These are phyloP conservation scores for Callocephalon fimbriatum DNA, from an alignment of 2,113 vertebrate genomes.

Conservation along the genomic window DNA sequence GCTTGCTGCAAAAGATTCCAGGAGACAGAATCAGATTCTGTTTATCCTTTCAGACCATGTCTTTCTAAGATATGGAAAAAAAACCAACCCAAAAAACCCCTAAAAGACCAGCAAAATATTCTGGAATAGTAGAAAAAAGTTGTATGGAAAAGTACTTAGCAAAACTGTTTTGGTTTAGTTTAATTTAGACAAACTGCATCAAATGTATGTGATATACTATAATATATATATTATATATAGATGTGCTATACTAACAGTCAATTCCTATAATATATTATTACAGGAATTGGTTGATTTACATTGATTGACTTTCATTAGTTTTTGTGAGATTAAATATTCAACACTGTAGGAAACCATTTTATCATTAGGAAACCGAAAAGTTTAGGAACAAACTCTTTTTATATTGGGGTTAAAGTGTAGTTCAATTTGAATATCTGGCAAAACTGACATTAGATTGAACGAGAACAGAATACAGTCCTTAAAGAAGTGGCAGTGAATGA, in stretches of 20 bases:
- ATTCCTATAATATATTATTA: neutral
- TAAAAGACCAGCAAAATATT: neutral
- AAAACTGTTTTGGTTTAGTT: neutral
- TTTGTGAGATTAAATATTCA: neutral
- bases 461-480: neutral
- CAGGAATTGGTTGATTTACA: neutral
- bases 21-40: neutral
- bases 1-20: neutral
- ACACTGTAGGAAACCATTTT: neutral
- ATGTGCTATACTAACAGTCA: neutral
- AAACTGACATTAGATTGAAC: neutral
- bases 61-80: neutral
- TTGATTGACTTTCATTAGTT: neutral
- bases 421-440: neutral
- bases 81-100: neutral
- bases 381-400: neutral
- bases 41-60: neutral
- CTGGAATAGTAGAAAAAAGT: neutral
- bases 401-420: neutral
- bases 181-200: neutral
- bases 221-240: neutral
- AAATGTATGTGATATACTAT: neutral
- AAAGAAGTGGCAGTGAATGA: slow-evolving; percentile 1
- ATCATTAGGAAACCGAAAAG: neutral
- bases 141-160: neutral